phyloP scores from a whole-genome alignment of 2,113 vertebrate species.

The Rhodinocichla rosea region DNA sequence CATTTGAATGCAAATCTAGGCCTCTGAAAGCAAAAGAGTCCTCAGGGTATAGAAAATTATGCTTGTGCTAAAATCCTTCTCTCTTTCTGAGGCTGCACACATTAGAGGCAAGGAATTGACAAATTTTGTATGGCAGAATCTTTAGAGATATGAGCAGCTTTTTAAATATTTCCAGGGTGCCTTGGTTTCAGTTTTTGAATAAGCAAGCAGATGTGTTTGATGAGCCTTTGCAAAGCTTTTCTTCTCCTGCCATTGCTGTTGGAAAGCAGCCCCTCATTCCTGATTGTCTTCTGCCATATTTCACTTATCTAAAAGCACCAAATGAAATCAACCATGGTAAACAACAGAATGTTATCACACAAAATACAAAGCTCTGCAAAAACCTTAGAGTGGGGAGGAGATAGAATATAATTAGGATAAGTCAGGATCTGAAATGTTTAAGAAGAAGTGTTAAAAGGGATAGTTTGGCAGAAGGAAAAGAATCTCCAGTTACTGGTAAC shows the following conservation, averaged over 20 bases:
- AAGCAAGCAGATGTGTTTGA: constrained; percentile 15
- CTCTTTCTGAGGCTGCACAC: neutral
- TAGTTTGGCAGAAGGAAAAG: neutral
- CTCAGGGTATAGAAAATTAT: neutral
- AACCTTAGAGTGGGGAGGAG: neutral
- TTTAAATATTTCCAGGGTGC: neutral
- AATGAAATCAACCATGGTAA: neutral
- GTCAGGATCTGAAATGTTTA: neutral
- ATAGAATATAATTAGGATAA: neutral
- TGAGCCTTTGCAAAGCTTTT: neutral
- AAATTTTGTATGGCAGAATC: neutral
- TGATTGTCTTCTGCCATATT: neutral
- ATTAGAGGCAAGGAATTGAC: neutral
- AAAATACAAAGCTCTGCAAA: constrained; percentile 10
- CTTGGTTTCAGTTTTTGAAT: neutral
- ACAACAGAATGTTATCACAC: neutral
- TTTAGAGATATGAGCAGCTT: neutral
- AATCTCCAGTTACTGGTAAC: neutral
- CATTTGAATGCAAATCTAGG: neutral
- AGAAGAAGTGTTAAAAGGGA: neutral
- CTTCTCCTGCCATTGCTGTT: neutral
- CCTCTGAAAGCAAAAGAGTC: neutral
- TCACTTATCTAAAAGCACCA: neutral
- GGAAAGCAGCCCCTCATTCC: neutral
- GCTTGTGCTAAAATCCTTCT: neutral